Base-by-base conservation (phyloP, 2,888 invertebrate species). In the Pegoplata infirma region DNA sequence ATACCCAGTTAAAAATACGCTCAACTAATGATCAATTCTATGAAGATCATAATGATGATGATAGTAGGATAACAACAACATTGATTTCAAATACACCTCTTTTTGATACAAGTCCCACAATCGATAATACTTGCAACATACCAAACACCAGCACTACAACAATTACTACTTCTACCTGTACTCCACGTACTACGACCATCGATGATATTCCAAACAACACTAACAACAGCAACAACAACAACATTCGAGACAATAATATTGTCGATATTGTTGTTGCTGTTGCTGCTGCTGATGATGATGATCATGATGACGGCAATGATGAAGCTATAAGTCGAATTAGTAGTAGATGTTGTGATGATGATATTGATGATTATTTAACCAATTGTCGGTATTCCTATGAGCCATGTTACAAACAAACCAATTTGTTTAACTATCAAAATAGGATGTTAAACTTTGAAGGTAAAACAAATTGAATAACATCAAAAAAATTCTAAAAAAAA, bases 371-470 rank as follows among this genome's bases (percentile, higher is more conserved):
- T 68, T 56, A 44, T 64, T 71, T 67, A 46, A 47, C 63, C 32
- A 76, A 77, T 76, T 76, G 66, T 80, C 76, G 68, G 55, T 80
- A 80, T 77, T 78, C 85, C 46, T 87, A 88, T 80, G 86, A 86
- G 82, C 87, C 87, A 56, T 87, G 87, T 83, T 87, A 87, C 81
- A 85, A 85, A 82, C 86, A 85, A 82, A 84, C 82, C 82, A 86
- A 86, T 85, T 87, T 87, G 84, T 86, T 86, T 82, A 86, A 84
- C 81, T 86, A 84, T 88, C 88, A 87, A 83, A 86, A 85, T 83
- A 86, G 87, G 86, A 85, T 86, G 83, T 71, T 75, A 71, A 86
- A 84, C 84, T 85, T 85, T 81, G 87, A 88, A 87, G 87, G 87
- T 87, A 87, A 87, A 74, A 74, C 74, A 61, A 64, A 56, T 71